Evolutionary conservation across 2,888 invertebrate genomes (phyloP).

Genomic region (Syrphus vitripennis): DNA sequence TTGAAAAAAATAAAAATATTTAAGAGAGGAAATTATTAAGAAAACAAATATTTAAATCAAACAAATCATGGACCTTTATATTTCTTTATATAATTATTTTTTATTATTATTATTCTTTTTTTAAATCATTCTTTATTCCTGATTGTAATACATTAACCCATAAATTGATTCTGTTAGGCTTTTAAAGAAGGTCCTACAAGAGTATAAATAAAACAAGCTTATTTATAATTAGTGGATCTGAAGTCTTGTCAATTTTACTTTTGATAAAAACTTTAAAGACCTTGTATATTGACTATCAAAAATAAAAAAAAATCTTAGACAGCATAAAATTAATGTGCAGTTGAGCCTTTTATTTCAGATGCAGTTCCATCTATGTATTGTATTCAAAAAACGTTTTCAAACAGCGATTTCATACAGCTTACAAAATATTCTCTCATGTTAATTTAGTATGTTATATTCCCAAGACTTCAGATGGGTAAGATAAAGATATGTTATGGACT

Average conservation of each 20-base stretch:
- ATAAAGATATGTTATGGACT: background rate
- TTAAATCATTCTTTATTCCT: background rate
- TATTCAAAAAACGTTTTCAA: no score
- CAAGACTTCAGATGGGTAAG: background rate
- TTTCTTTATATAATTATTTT: background rate
- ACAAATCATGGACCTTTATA: constrained; percentile 1
- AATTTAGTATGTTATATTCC: background rate
- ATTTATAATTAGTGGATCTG: background rate
- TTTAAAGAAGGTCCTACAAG: background rate
- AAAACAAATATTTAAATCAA: background rate
- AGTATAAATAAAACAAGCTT: background rate
- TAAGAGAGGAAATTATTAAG: background rate
- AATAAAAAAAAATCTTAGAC: no score
- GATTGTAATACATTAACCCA: background rate
- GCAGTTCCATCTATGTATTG: no score
- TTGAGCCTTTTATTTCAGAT: no score
- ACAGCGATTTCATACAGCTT: background rate
- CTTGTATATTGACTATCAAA: background rate
- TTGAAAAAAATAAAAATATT: background rate
- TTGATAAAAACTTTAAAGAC: background rate
- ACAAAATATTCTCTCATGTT: background rate
- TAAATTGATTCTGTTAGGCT: background rate
- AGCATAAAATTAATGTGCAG: no score
- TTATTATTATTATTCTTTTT: background rate
- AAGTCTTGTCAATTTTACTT: background rate